A percentile compares a stretch with the other conserved stretches of the same genome.
Evolutionary conservation across 1,140 invertebrate genomes (phyloP).

Genomic region (Chionoecetes opilio): DNA sequence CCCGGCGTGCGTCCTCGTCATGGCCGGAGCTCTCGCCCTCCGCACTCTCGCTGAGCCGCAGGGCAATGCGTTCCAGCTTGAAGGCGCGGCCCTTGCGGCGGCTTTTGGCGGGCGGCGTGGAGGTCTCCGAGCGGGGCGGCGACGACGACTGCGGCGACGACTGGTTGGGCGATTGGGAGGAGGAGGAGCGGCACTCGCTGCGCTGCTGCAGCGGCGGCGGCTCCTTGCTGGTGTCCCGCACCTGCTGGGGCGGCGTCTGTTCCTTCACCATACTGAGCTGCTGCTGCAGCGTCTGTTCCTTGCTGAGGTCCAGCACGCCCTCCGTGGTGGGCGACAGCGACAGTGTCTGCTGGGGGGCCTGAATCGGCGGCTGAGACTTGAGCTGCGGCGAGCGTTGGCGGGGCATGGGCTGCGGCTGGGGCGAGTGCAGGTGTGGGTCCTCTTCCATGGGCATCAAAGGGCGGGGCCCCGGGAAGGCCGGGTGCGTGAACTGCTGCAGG

Average conservation of each 20-base stretch:
- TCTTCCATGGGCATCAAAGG: conserved; percentile 43
- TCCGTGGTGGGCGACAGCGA: conserved; percentile 59
- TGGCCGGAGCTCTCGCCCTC: conserved; percentile 77
- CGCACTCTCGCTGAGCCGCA: conserved; percentile 83
- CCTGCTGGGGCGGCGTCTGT: conserved; percentile 75
- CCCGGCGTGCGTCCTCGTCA: conserved; percentile 66
- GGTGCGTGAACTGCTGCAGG: conserved; percentile 67
- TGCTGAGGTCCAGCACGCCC: conserved; percentile 76
- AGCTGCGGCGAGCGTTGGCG: conserved; percentile 56
- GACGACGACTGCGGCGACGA: conserved; percentile 61
- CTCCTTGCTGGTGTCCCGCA: conserved; percentile 61
- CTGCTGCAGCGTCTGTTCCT: conserved; percentile 78
- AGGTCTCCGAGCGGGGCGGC: conserved; percentile 72
- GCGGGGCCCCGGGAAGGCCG: conserved; percentile 65
- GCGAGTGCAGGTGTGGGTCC: conserved; percentile 62
- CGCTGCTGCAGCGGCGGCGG: conserved; percentile 57
- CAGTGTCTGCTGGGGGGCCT: conserved; percentile 1
- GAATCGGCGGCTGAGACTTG: conserved; percentile 5
- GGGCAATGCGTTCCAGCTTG: conserved; percentile 88
- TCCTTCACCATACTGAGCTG: conserved; percentile 70
- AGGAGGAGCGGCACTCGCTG: conserved; percentile 61
- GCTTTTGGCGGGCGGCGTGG: conserved; percentile 85
- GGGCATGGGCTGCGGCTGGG: conserved; percentile 37
- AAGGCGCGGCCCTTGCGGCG: conserved; percentile 92
- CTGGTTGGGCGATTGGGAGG: conserved; percentile 73